phyloP scores from a whole-genome alignment of 2,113 vertebrate species.

The Arizona elegans region DNA sequence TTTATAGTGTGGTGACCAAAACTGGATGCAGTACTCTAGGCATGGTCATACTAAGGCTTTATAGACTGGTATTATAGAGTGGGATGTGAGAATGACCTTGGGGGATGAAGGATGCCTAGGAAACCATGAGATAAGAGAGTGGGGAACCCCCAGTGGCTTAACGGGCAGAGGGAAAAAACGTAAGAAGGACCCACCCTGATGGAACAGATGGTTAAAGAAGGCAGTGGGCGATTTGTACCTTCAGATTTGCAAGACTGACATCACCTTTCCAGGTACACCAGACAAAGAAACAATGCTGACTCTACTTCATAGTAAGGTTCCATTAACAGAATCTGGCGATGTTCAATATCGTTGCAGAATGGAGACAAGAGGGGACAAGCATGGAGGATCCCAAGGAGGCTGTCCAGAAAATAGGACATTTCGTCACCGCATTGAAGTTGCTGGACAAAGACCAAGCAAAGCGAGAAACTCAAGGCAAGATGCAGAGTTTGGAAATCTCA shows the following conservation, averaged over 20 bases:
- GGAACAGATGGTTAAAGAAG: neutral
- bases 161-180: neutral
- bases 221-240: neutral
- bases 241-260: neutral
- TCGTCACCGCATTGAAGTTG: slow-evolving; percentile 72
- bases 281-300: neutral
- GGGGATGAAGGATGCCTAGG: neutral
- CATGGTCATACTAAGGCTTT: no score
- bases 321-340: neutral
- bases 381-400: slow-evolving; percentile 7
- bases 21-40: no score
- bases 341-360: slow-evolving; percentile 66
- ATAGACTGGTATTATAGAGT: no score
- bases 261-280: neutral
- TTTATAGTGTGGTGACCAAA: no score
- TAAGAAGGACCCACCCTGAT: neutral
- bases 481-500: neutral
- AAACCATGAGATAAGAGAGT: neutral
- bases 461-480: neutral
- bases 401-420: slow-evolving; percentile 68
- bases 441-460: slow-evolving; percentile 64
- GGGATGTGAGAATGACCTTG: neutral
- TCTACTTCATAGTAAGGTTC: neutral
- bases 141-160: neutral
- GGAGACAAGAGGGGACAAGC: slow-evolving; percentile 40